Conservation (phyloP, 2,888 invertebrate genomes). For the Habroteleia sp. region DNA sequence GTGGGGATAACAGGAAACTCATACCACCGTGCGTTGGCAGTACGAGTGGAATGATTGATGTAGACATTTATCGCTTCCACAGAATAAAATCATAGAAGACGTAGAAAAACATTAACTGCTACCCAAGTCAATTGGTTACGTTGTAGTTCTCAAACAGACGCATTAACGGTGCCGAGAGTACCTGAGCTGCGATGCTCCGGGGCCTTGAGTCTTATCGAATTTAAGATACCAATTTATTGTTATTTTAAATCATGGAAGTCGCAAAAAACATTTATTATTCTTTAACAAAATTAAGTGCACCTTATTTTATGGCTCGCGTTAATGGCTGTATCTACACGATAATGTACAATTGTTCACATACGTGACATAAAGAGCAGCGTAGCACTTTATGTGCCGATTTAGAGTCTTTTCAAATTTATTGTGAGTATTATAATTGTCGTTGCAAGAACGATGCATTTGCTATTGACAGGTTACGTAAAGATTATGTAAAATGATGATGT, state of each 20-base stretch:
- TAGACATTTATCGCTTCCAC: slow-evolving; percentile 53
- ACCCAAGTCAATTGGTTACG: slow-evolving; percentile 46
- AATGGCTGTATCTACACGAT: slow-evolving; percentile 36
- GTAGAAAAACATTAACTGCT: slow-evolving; percentile 39
- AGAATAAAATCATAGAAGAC: slow-evolving; percentile 48
- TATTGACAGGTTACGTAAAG: slow-evolving; percentile 20
- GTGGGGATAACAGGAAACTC: slow-evolving; percentile 43
- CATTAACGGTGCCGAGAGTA: slow-evolving; percentile 13
- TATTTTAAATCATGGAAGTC: slow-evolving; percentile 46
- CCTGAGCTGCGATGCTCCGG: not conserved
- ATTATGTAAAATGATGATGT: slow-evolving; percentile 34
- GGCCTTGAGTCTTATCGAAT: slow-evolving; percentile 49
- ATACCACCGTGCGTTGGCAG: slow-evolving; percentile 32
- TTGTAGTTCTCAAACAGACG: slow-evolving; percentile 25
- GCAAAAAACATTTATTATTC: slow-evolving; percentile 36
- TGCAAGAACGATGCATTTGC: slow-evolving; percentile 19
- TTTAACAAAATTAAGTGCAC: slow-evolving; percentile 29
- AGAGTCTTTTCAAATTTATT: slow-evolving; percentile 31
- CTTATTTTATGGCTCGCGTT: slow-evolving; percentile 41
- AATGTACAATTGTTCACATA: slow-evolving; percentile 35
- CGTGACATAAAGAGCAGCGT: slow-evolving; percentile 20
- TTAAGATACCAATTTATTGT: slow-evolving; percentile 44
- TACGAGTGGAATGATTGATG: slow-evolving; percentile 50
- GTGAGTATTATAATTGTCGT: slow-evolving; percentile 20
- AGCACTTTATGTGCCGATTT: slow-evolving; percentile 27